Base-by-base conservation (phyloP, 2,888 invertebrate genomes). In the Coenonympha arcania region DNA sequence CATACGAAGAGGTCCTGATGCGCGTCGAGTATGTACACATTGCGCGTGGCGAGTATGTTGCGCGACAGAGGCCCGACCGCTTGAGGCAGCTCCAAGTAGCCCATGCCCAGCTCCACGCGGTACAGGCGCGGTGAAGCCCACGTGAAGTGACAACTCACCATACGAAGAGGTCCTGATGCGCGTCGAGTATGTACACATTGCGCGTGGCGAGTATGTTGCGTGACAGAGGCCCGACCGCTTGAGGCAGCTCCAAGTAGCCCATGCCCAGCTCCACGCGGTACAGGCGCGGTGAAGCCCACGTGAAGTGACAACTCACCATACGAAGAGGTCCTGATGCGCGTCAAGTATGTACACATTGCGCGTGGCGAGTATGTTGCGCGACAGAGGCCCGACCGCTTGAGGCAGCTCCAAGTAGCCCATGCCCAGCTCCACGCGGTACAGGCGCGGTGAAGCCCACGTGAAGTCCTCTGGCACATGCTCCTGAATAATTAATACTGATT, bases 401-500 rank as follows among this genome's bases (percentile, higher is more conserved):
- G 99, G 99, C 64, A 99, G 87, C 81, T 99, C 99, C 63, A 99
- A 84, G 79, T 98, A 99, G 0, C 99, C 99, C 95, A 98, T 98
- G 39, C 99, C 99, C 9, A 99, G 89, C 66, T 96, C 95, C 47
- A 99, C 96, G 84, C 96, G 94, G 84, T 98, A 99, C 47, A 99
- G 80, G 4, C 95, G 90, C 0, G 97, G 93, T 9, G 88, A 73
- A 0, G 88, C 77, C 60, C 93, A 91, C 6, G 80, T 65, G 71
- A 92, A 93, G 47, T 91, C 84, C 0, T 87, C 87, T 36, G 90
- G 84, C 1, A 95, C 93, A 69, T 94, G 93, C 73, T 94, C 92
- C 92, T 92, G 57, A 11, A 1, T 2, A 11, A 8, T n/a, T 16
- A 18, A 16, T 8, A 26, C 13, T 4, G 6, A 13, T 6, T 13